Evolutionary conservation across 2,113 vertebrate genomes (phyloP), one percentile per base, ranked within the genome.

Genomic region (Phalacrocorax aristotelis): DNA sequence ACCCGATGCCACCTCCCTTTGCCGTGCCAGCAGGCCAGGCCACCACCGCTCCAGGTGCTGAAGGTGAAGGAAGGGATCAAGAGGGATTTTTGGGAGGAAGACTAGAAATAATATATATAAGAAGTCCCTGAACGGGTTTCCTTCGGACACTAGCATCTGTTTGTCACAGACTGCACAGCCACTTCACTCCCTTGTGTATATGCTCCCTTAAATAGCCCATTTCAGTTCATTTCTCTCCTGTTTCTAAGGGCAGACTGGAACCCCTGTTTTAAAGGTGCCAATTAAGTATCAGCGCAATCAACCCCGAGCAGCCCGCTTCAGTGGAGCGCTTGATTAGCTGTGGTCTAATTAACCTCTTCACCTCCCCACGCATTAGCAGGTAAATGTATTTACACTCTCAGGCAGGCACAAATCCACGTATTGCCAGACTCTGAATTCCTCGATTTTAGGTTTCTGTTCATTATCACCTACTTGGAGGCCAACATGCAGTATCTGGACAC

Each of bases 291-390:
- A 68, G 34, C 13, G 1, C 40, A 90, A 76, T 66, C 55, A 42
- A 19, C 7, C 15, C 89, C 70, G 23, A 80, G 91, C 93, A 88
- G 48, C 29, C 60, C 52, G 55, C 58, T 32, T 87, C 86, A 46
- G 83, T 5, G 10, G 46, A 77, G 44, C 22, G 2, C 6, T 16
- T 57, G 69, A 88, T 64, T 48, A 57, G 49, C 77, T 49, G 27
- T n/a, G 87, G 91, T 75, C 78, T 83, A 93, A 96, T 94, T 97
- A 96, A 97, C 88, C 81, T 97, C 87, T 87, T 82, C 78, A 51
- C 75, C 87, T 77, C 85, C 75, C 76, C 61, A 32, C 25, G 52
- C 61, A n/a, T 66, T 84, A 92, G 91, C 54, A 70, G 60, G 58
- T 77, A 80, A 90, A 95, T 77, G 71, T 93, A 95, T 83, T 97